phyloP scores from a whole-genome alignment of 2,888 invertebrate species.

The Ptilodon capucinus region DNA sequence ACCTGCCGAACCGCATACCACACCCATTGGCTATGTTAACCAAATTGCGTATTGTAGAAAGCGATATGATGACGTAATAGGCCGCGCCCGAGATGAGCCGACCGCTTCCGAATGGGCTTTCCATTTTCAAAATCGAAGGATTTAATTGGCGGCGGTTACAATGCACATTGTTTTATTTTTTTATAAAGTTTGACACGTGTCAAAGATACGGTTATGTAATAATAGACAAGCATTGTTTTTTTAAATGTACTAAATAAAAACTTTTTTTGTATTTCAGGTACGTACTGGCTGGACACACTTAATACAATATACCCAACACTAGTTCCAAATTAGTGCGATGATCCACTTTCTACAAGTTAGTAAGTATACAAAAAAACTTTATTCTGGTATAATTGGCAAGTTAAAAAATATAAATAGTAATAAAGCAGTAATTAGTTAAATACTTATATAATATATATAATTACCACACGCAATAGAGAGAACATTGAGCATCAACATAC shows the following conservation, averaged over 20 bases:
- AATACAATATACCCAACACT: no score
- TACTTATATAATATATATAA: no score
- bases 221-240: no score
- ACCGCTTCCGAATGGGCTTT: constrained; percentile 46
- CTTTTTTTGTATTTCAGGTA: constrained; percentile 37
- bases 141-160: constrained; percentile 22
- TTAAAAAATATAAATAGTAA: no score
- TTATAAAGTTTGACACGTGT: background rate
- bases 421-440: no score
- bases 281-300: constrained; percentile 11
- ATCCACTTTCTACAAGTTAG: no score
- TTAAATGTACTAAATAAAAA: background rate
- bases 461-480: no score
- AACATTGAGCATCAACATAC: no score
- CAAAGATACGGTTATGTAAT: no score
- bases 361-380: no score
- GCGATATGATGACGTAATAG: constrained; percentile 54
- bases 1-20: constrained; percentile 17
- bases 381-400: no score
- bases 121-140: constrained; percentile 54
- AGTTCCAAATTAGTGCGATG: no score
- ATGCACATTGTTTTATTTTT: background rate
- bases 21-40: constrained; percentile 18
- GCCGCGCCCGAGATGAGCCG: constrained; percentile 44
- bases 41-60: constrained; percentile 57